Evolutionary conservation across 2,113 vertebrate species (phyloP), one percentile per base, ranked within the genome.

Genomic region (Archilochus colubris): DNA sequence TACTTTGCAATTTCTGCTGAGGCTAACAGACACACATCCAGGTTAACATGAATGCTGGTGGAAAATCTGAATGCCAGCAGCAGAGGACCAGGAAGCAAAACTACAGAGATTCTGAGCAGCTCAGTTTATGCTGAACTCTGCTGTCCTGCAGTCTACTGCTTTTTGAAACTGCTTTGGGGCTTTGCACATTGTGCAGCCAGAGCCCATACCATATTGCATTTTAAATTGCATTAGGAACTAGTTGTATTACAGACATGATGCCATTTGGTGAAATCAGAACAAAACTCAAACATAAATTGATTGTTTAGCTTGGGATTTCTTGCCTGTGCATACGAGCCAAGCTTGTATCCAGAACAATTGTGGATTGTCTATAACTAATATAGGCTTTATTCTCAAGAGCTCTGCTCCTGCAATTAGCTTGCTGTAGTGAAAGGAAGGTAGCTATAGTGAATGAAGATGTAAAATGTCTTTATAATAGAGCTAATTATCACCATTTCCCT

Each of bases 401-500:
- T 91, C 61, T 81, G 8, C 28, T 88, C 50, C 33, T 84, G 20
- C 44, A 69, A 7, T 82, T 91, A 87, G 27, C 40, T 69, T 69
- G 31, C 51, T 94, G 36, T 69, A 54, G 67, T 50, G 27, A 72
- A 92, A 84, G 11, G 24, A 84, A 66, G 48, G 50, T 91, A 87
- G 33, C 51, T 89, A 3, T 14, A 87, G 28, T 69, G 33, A 91
- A 95, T 91, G 46, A 79, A 86, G 91, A 73, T 73, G n/a, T 72
- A 36, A 50, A 14, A 4, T 19, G 7, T 66, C 84, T 93, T 89
- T 14, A 43, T 66, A 69, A 68, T 61, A 36, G 9, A 87, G 51
- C 70, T 94, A 91, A 95, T 94, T 91, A 96, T n/a, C 30, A 7
- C 44, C 1, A 33, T 86, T 91, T 86, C 88, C 88, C 88, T 86